phyloP scores from a whole-genome alignment of 2,797 vertebrate species.

The Chromis chromis region DNA sequence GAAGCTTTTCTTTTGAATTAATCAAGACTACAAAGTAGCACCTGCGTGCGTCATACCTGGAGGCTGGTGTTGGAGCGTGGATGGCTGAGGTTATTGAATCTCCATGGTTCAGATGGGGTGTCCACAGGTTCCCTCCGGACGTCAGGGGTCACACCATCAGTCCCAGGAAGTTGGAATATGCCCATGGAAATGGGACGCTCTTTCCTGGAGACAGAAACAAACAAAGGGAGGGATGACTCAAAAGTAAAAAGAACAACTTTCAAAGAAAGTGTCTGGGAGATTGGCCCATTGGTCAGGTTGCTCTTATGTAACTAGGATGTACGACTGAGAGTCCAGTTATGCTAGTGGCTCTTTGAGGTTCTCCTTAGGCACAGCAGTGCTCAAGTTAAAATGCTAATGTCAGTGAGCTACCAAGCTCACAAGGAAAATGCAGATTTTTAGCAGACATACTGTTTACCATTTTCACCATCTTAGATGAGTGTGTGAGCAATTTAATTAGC shows the following conservation, averaged over 20 bases:
- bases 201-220: slow-evolving; percentile 85
- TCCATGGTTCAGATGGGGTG: slow-evolving; percentile 91
- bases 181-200: slow-evolving; percentile 95
- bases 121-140: slow-evolving; percentile 86
- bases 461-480: background rate
- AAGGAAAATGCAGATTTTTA: background rate
- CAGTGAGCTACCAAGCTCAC: background rate
- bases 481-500: background rate
- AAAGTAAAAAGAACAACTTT: background rate
- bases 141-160: slow-evolving; percentile 90
- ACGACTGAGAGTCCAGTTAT: background rate
- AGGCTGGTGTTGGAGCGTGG: slow-evolving; percentile 93
- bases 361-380: no score
- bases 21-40: background rate
- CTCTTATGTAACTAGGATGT: background rate
- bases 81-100: slow-evolving; percentile 91
- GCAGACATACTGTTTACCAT: no score
- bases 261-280: background rate
- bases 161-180: slow-evolving; percentile 90
- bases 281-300: background rate
- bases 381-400: background rate
- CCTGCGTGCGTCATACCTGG: slow-evolving; percentile 83
- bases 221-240: background rate
- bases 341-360: background rate
- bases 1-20: background rate